Base-by-base conservation (phyloP, 2,113 vertebrate species). In the Microcebus jonahi region DNA sequence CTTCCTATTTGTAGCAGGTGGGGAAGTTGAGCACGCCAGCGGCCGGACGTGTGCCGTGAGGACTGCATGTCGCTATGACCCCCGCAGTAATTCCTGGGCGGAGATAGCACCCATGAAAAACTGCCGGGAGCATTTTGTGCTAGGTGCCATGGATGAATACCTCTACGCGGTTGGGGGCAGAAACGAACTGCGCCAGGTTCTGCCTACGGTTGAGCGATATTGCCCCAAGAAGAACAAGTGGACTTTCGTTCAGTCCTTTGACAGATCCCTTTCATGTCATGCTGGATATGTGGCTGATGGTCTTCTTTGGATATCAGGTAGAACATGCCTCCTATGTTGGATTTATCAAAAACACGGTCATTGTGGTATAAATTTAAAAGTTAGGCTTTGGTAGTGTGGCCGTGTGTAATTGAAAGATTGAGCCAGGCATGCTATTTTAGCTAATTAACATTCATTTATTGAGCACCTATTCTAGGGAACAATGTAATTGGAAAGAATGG, bases 221-320 rank as follows among this genome's bases (percentile, higher is more conserved):
- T 99, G 99, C 95, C 99, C 99, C 94, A 99, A 99, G 98, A 99
- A 99, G 98, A 99, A 99, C 99, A 99, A 99, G 95, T 99, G 99
- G 99, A 99, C 98, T 95, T 99, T 99, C 93, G 99, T 99, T 91
- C 99, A 99, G 97, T 98, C 99, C 50, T 99, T 99, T 88, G 99
- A 99, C 98, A 99, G 99, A n/a, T 99, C 99, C 0, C 99, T 99
- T 80, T 99, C 99, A 0, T 99, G 99, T 97, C 99, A 99, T 0
- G 99, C 99, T 0, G 99, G 99, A 97, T 99, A 99, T 87, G 99
- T 99, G 98, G 99, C 99, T 34, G 99, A 99, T 97, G 99, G 99
- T 84, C 99, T 99, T 97, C 99, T 99, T 96, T 99, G 99, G 99
- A 99, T 99, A 98, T 99, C 99, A 99, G 99, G 99, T 99, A 99